Base-by-base conservation (phyloP, 2,797 vertebrate genomes). In the Phataginus tricuspis region DNA sequence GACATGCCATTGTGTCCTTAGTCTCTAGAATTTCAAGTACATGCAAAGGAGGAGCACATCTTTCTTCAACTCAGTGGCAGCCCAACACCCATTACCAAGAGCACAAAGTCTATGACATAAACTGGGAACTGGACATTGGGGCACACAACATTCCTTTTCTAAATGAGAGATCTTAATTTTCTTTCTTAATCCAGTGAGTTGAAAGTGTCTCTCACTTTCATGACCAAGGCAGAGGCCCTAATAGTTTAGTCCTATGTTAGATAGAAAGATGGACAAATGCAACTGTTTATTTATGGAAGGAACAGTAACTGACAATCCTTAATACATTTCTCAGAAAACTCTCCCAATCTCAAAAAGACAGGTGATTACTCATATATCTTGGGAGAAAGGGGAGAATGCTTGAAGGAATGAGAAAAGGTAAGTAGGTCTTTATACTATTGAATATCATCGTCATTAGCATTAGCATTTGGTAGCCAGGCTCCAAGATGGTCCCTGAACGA, bases 161-260 rank as follows among this genome's bases (percentile, higher is more conserved):
- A 86, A 64, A 53, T 87, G 77, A 84, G 53, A 95, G 11, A 75
- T 64, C 2, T 72, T 93, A 82, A 51, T 61, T 39, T 39, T 39
- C 39, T 69, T 84, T 84, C 51, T 91, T 80, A 91, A 19, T 92
- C 21, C 9, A 91, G 16, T 31, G 55, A 92, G 31, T 37, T 39
- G 86, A 95, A 94, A 84, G 14, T 68, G 55, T 59, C 83, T 88
- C 21, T 94, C 4, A 72, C 39, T 83, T 90, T 71, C 69, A 31
- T 66, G 23, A 86, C 18, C 15, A 93, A 78, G 16, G 59, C 29
- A 91, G 83, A 85, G 21, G 14, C 7, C 16, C 66, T 64, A 77
- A 75, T 1, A 63, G 23, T 68, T 96, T 71, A 55, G 42, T 15
- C 55, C 27, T 88, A 49, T 77, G 31, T 86, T 77, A 85, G 7